Evolutionary conservation across 2,888 invertebrate species (phyloP), one percentile per base, ranked within the genome.

Genomic region (Oithona nana): DNA sequence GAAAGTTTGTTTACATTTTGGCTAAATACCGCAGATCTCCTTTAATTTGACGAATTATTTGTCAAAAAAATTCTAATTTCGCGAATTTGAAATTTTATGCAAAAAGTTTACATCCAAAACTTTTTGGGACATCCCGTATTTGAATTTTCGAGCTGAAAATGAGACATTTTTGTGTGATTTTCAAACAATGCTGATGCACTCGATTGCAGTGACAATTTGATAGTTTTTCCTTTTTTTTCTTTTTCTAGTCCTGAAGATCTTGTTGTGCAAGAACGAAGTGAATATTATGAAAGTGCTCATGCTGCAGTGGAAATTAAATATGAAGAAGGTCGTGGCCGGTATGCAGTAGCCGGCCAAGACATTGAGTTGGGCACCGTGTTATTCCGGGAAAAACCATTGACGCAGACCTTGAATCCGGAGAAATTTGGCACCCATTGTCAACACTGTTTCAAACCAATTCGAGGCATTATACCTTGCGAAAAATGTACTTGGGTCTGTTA

Each of bases 401-500:
- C 50, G 1, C 50, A 28, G 24, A 28, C 48, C 11, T 28, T 59
- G 8, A 8, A 49, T 11, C 59, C 49, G 49, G 28, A 50, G 4
- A 59, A 59, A 50, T 50, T 50, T 48, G 59, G 59, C 3, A 49
- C 49, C 1, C 26, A 59, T 28, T 59, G 59, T 29, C 49, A 22
- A 26, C 28, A 50, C 29, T 59, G 59, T 28, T 59, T 59, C 28
- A 59, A 59, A 29, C 22, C 20, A 13, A 49, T 59, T 11, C 6
- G 24, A n/a, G 39, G 20, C 20, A 50, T 49, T n/a, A 22, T 48
- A 1, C 59, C 59, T 20, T 59, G 59, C 28, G 26, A 22, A 24
- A 50, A 59, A n/a, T 59, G 59, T 28, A 49, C 26, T 3, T 59
- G 59, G 59, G 59, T 59, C 13, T 49, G 48, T 22, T 59, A 49